Conservation (phyloP, 2,113 vertebrate species). For the Pipra filicauda region DNA sequence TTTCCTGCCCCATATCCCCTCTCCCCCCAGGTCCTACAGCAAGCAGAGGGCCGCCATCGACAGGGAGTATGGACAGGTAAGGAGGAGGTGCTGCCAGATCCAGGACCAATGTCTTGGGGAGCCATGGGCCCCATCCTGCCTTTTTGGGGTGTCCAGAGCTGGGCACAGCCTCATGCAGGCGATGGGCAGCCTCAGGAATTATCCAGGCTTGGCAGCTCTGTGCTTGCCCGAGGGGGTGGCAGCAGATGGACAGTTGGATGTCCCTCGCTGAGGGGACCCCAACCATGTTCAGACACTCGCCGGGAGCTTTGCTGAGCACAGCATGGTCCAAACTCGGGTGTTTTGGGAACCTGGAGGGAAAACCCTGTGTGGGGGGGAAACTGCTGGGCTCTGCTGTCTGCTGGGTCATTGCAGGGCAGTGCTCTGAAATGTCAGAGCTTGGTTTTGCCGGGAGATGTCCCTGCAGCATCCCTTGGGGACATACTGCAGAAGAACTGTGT, state of each 20-base stretch:
- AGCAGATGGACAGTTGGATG: not conserved
- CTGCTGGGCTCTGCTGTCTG: not conserved
- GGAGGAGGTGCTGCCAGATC: not conserved
- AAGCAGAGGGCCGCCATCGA: slow-evolving; percentile 89
- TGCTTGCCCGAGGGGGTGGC: accelerated
- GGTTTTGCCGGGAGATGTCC: not conserved
- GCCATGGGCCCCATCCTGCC: not conserved
- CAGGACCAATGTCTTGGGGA: accelerated
- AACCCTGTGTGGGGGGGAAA: not conserved
- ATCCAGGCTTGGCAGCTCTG: accelerated
- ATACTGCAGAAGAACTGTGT: not conserved
- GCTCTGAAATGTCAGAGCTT: not conserved
- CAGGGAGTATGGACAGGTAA: slow-evolving; percentile 90
- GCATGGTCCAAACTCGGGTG: accelerated
- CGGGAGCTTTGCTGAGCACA: not conserved
- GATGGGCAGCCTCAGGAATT: accelerated
- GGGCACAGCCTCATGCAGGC: accelerated
- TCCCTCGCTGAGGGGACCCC: accelerated
- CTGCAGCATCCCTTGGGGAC: not conserved
- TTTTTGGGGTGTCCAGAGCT: accelerated
- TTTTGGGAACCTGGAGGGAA: not conserved
- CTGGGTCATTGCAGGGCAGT: slow-evolving; percentile 12
- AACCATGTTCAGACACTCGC: accelerated
- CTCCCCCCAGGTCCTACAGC: slow-evolving; percentile 83
- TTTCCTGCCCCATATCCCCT: not conserved